These are phyloP conservation scores for Tauraco erythrolophus DNA, from an alignment of 2,113 vertebrate genomes.

Conservation along the genomic window DNA sequence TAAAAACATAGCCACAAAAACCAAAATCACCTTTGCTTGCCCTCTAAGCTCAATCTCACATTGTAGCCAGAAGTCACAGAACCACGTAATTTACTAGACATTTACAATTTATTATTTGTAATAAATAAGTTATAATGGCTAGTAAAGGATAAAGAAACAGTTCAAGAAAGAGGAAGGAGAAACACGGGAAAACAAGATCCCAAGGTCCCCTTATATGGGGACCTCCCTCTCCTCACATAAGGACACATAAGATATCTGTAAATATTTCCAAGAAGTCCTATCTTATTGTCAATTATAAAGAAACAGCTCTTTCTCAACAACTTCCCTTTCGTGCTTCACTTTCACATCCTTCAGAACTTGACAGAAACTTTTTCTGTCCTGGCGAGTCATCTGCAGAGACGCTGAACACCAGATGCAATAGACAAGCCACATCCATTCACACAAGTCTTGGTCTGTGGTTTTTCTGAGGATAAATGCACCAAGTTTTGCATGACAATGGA, in stretches of 20 bases:
- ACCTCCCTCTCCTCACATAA: neutral
- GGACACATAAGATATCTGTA: neutral
- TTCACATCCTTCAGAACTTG: neutral
- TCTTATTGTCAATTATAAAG: neutral
- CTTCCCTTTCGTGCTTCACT: neutral
- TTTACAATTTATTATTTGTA: neutral
- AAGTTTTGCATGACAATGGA: neutral
- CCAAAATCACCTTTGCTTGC: neutral
- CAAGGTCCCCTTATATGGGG: neutral
- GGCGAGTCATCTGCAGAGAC: neutral
- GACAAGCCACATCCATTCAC: neutral
- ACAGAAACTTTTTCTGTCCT: neutral
- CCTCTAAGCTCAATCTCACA: neutral
- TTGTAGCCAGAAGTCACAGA: neutral
- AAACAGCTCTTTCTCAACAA: neutral
- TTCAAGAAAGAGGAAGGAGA: neutral
- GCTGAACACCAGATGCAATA: neutral
- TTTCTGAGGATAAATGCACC: neutral
- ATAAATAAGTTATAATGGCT: neutral
- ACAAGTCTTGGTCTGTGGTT: neutral
- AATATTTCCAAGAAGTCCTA: neutral
- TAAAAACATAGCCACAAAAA: neutral
- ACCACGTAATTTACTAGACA: neutral
- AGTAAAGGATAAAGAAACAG: neutral
- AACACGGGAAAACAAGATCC: neutral